Evolutionary conservation across 2,888 invertebrate species (phyloP).

Genomic region (Cylindroiulus punctatus): DNA sequence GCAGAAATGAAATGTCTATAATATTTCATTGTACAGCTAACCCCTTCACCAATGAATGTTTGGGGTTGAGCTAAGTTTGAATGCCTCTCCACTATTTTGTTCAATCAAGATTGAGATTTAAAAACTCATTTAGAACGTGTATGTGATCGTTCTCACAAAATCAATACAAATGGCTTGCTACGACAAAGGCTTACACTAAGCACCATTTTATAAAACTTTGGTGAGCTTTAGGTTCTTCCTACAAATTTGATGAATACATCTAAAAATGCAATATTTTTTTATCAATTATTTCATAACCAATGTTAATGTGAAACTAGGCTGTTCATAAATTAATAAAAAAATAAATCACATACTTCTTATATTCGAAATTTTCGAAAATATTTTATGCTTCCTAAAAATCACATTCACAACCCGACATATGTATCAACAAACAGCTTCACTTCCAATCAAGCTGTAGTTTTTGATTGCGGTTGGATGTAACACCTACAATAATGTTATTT

Average conservation of each 20-base stretch:
- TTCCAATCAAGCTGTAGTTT: not conserved
- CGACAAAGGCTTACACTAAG: not conserved
- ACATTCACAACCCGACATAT: not conserved
- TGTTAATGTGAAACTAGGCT: not conserved
- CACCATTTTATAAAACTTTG: not conserved
- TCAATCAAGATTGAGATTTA: not conserved
- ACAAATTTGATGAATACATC: too few relatives aligned
- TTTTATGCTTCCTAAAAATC: not conserved
- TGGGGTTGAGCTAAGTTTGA: too few relatives aligned
- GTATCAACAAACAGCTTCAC: not conserved
- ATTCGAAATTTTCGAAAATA: not conserved
- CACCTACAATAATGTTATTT: slow-evolving; percentile 85
- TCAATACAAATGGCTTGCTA: not conserved
- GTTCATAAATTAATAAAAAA: not conserved
- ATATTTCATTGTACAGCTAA: too few relatives aligned
- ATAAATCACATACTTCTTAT: not conserved
- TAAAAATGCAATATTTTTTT: too few relatives aligned
- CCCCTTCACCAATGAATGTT: too few relatives aligned
- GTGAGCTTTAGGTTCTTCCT: too few relatives aligned
- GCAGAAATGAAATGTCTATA: too few relatives aligned
- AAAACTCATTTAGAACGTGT: not conserved
- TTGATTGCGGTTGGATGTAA: slow-evolving; percentile 62
- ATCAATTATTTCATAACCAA: too few relatives aligned
- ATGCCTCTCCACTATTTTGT: too few relatives aligned
- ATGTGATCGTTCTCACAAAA: not conserved